These are phyloP conservation scores for Yasuhikotakia modesta DNA, from an alignment of 2,797 vertebrate genomes.

Conservation along the genomic window DNA sequence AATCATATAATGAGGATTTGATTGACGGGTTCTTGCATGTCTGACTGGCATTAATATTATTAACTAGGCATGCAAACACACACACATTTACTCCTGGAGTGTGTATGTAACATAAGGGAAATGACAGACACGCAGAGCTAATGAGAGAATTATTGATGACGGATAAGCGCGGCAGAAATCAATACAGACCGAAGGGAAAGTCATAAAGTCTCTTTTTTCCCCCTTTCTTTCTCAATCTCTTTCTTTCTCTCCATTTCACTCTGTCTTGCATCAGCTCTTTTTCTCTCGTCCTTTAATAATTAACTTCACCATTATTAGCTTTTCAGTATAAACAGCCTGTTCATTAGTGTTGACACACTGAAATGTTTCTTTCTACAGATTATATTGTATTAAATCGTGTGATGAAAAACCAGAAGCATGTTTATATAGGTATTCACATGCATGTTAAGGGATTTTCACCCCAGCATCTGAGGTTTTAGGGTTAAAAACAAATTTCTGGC, in stretches of 20 bases:
- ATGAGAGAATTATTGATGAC: conserved; percentile 54
- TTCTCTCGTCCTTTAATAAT: conserved; percentile 90
- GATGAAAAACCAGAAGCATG: neutral
- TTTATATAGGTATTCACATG: neutral
- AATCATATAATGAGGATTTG: neutral
- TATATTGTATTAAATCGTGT: neutral
- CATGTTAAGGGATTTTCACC: conserved; percentile 12
- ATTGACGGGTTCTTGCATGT: neutral
- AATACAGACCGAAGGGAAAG: conserved; percentile 40
- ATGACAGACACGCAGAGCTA: conserved; percentile 43
- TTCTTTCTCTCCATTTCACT: conserved; percentile 13
- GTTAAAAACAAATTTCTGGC: conserved; percentile 44
- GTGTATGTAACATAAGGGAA: conserved; percentile 20
- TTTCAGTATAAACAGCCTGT: conserved; percentile 85
- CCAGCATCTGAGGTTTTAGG: conserved; percentile 60
- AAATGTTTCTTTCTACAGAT: too few relatives aligned
- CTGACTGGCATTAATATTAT: conserved; percentile 5
- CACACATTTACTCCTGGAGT: conserved; percentile 10
- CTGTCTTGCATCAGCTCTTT: conserved; percentile 78
- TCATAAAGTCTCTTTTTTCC: conserved; percentile 52
- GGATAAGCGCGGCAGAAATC: conserved; percentile 36
- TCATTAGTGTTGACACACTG: conserved; percentile 66
- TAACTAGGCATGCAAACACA: conserved; percentile 9
- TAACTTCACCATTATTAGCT: conserved; percentile 92
- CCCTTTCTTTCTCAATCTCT: neutral